Evolutionary conservation across 2,113 vertebrate species (phyloP).

Genomic region (Otus sunia): DNA sequence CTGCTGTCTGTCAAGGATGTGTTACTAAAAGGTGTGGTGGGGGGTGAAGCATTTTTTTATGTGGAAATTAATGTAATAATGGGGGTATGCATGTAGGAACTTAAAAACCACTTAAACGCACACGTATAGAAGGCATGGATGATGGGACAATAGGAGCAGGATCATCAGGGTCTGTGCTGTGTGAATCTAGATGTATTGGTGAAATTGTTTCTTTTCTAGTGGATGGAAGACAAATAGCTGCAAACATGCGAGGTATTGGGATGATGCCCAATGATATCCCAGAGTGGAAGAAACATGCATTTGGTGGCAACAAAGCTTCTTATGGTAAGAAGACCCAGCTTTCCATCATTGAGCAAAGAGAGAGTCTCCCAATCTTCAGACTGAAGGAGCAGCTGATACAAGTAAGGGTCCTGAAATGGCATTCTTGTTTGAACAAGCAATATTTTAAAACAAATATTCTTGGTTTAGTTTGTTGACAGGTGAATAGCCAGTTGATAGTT

Average conservation of each 20-base stretch:
- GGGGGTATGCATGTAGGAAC: accelerated
- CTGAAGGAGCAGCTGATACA: constrained; percentile 97
- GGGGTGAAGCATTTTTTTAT: neutral
- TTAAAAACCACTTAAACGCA: neutral
- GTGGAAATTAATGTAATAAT: neutral
- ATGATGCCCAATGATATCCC: constrained; percentile 99
- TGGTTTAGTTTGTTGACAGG: neutral
- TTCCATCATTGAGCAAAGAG: constrained; percentile 96
- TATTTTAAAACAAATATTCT: neutral
- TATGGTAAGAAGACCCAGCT: constrained; percentile 96
- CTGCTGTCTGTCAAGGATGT: neutral
- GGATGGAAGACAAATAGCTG: constrained; percentile 96
- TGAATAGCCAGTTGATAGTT: neutral
- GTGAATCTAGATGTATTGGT: neutral
- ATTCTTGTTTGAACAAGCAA: neutral
- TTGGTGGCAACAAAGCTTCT: constrained; percentile 97
- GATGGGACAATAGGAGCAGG: neutral
- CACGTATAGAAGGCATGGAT: neutral
- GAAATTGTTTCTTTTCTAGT: constrained; percentile 27
- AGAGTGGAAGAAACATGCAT: constrained; percentile 98
- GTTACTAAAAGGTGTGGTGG: neutral
- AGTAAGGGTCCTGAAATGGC: constrained; percentile 68
- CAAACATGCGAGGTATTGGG: constrained; percentile 98
- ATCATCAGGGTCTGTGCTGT: neutral
- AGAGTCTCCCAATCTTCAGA: constrained; percentile 96